Conservation (phyloP, 1,140 invertebrate species). For the Drosophila tristis region DNA sequence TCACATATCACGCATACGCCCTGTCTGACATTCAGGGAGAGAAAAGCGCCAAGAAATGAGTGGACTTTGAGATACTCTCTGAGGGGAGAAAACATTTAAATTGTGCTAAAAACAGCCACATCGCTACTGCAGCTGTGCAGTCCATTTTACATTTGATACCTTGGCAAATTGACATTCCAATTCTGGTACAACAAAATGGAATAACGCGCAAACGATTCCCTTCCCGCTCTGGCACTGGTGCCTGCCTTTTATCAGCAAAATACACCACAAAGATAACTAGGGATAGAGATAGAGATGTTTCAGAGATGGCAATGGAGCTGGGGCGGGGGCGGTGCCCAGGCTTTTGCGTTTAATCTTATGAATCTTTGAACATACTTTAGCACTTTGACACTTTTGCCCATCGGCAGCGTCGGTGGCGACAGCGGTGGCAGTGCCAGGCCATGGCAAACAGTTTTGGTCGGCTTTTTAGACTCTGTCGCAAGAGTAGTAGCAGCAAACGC, state of each 20-base stretch:
- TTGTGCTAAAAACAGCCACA: conserved; percentile 25
- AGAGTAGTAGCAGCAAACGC: conserved; percentile 11
- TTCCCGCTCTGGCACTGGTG: neutral
- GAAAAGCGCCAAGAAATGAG: too few relatives aligned
- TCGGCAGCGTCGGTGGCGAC: conserved; percentile 44
- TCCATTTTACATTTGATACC: conserved; percentile 18
- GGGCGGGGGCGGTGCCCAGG: neutral
- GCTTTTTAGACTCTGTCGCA: conserved; percentile 53
- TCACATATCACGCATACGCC: conserved; percentile 59
- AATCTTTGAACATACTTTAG: conserved; percentile 81
- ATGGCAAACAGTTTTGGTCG: conserved; percentile 52
- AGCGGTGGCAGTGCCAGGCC: conserved; percentile 29
- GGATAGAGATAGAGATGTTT: conserved; percentile 16
- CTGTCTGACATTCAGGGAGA: conserved; percentile 19
- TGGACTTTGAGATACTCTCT: too few relatives aligned
- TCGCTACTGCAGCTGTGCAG: conserved; percentile 2
- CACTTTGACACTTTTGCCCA: conserved; percentile 72
- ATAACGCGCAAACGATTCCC: conserved; percentile 1
- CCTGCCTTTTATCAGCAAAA: conserved; percentile 48
- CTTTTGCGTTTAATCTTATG: conserved; percentile 67
- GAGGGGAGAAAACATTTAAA: too few relatives aligned
- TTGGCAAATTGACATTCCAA: too few relatives aligned
- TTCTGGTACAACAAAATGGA: too few relatives aligned
- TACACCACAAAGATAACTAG: conserved; percentile 18
- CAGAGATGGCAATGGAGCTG: neutral